Evolutionary conservation across 2,888 invertebrate genomes (phyloP).

Genomic region (Napeogenes inachia): DNA sequence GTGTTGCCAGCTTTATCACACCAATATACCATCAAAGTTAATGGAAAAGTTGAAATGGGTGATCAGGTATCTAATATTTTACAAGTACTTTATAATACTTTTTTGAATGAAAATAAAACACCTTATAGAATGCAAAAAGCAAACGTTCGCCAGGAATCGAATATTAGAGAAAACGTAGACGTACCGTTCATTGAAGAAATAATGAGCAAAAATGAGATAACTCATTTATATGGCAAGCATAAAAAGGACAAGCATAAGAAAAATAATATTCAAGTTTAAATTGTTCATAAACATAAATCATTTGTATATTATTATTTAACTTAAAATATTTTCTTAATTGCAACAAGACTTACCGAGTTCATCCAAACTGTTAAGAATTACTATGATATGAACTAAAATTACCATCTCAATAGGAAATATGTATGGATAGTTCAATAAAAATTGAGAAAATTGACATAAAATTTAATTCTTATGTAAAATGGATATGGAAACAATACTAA

Average conservation of each 20-base stretch:
- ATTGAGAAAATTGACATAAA: too few relatives aligned
- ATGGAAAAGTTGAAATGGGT: constrained; percentile 28
- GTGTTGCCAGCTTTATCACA: constrained; percentile 21
- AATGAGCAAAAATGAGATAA: constrained; percentile 20
- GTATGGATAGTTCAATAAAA: too few relatives aligned
- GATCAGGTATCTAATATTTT: constrained; percentile 21
- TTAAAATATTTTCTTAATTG: too few relatives aligned
- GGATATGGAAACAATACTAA: too few relatives aligned
- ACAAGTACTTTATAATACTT: constrained; percentile 15
- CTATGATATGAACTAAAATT: too few relatives aligned
- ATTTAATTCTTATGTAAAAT: too few relatives aligned
- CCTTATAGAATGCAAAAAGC: neutral
- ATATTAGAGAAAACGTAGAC: neutral
- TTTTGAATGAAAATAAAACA: neutral
- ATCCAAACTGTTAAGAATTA: too few relatives aligned
- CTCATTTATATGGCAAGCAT: constrained; percentile 18
- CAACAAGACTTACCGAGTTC: too few relatives aligned
- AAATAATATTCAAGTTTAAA: constrained; percentile 19
- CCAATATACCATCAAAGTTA: constrained; percentile 25
- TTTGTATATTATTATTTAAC: too few relatives aligned
- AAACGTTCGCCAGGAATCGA: neutral
- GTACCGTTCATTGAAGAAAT: constrained; percentile 18
- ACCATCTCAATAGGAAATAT: too few relatives aligned
- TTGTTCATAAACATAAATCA: neutral
- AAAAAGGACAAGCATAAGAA: constrained; percentile 8